Conservation (phyloP, 2,797 vertebrate species). For the Perodicticus potto region DNA sequence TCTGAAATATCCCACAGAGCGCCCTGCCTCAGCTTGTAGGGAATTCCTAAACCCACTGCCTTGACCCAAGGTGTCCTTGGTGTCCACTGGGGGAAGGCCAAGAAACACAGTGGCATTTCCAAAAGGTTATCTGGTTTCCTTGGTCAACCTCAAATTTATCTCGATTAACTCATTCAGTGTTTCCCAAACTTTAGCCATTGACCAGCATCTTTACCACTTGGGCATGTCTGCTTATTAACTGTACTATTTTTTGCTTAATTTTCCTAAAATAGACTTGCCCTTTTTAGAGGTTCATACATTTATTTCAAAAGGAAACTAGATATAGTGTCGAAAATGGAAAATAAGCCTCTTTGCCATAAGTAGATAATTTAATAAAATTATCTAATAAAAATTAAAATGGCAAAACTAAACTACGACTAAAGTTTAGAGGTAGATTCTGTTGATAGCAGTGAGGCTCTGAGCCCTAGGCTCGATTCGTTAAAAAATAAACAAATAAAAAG, state of each 20-base stretch:
- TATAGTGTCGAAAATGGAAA: constrained; percentile 27
- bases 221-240: background rate
- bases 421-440: background rate
- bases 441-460: background rate
- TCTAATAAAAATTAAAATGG: constrained; percentile 70
- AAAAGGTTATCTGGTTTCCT: background rate
- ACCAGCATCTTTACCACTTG: background rate
- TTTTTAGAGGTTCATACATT: background rate
- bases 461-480: background rate
- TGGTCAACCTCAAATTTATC: background rate
- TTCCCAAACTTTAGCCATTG: background rate
- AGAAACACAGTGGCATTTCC: background rate
- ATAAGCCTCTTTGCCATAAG: constrained; percentile 14
- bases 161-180: background rate
- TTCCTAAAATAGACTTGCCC: background rate
- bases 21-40: background rate
- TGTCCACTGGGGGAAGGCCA: background rate
- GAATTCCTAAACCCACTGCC: background rate
- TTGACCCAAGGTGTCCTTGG: background rate
- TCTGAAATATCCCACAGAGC: background rate
- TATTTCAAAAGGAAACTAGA: constrained; percentile 19
- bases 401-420: constrained; percentile 11
- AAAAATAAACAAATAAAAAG: background rate
- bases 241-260: background rate
- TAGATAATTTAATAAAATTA: constrained; percentile 28